Evolutionary conservation across 2,797 vertebrate genomes (phyloP).

Genomic region (Falco concolor): DNA sequence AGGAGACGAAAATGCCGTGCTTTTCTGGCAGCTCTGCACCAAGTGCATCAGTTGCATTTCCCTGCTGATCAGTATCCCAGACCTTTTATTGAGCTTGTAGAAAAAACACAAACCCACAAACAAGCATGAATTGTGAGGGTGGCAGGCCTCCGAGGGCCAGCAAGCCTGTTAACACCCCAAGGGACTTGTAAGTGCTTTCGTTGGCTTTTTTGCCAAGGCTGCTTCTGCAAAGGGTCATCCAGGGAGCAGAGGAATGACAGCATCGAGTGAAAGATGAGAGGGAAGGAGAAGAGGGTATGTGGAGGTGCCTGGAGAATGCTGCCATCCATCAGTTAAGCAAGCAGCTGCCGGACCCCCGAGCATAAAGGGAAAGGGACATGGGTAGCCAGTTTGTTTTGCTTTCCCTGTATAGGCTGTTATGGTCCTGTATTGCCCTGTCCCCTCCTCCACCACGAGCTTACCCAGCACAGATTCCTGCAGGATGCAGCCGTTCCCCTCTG

Average conservation of each 20-base stretch:
- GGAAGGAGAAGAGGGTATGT: slow-evolving; percentile 65
- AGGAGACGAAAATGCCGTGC: background rate
- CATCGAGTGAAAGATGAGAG: slow-evolving; percentile 78
- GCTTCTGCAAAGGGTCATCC: slow-evolving; percentile 14
- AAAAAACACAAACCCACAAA: background rate
- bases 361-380: slow-evolving; percentile 24
- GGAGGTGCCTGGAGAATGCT: slow-evolving; percentile 71
- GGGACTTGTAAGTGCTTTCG: slow-evolving; percentile 25
- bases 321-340: slow-evolving; percentile 72
- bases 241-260: slow-evolving; percentile 56
- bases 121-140: background rate
- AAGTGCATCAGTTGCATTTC: background rate
- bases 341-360: slow-evolving; percentile 64
- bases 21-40: background rate
- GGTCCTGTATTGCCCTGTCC: slow-evolving; percentile 53
- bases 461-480: background rate
- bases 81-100: background rate
- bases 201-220: slow-evolving; percentile 9
- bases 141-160: background rate
- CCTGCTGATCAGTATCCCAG: background rate
- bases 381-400: slow-evolving; percentile 63
- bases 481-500: background rate
- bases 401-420: slow-evolving; percentile 61
- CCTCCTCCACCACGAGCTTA: slow-evolving; percentile 21
- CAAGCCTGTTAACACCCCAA: background rate